Conservation (phyloP, 2,113 vertebrate genomes). For the Rhipidura dahli region DNA sequence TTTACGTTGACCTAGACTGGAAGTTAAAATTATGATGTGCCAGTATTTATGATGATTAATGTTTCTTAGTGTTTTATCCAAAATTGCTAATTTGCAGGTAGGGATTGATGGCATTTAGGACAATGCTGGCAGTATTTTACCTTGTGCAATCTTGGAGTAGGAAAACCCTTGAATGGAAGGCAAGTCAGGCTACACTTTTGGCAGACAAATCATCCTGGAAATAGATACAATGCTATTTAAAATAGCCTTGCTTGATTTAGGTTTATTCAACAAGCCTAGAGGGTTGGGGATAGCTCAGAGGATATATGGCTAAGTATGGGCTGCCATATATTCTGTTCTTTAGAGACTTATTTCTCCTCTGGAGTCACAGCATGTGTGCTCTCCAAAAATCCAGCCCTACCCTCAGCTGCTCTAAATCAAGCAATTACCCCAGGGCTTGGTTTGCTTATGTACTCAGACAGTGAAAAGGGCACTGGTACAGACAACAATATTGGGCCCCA, state of each 20-base stretch:
- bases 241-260: neutral
- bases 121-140: neutral
- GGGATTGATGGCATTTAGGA: neutral
- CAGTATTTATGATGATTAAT: neutral
- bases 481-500: neutral
- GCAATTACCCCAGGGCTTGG: neutral
- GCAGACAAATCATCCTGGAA: neutral
- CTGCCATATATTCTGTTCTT: neutral
- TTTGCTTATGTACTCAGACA: neutral
- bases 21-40: neutral
- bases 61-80: neutral
- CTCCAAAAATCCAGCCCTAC: neutral
- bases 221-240: neutral
- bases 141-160: neutral
- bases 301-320: neutral
- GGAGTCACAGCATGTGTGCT: neutral
- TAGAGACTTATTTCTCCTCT: neutral
- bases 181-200: neutral
- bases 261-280: neutral
- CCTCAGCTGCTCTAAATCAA: constrained; percentile 27
- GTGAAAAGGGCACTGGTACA: neutral
- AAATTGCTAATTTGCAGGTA: neutral
- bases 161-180: neutral
- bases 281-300: neutral
- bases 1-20: neutral